phyloP scores from a whole-genome alignment of 2,113 vertebrate species.

The Mormyrus lacerda region DNA sequence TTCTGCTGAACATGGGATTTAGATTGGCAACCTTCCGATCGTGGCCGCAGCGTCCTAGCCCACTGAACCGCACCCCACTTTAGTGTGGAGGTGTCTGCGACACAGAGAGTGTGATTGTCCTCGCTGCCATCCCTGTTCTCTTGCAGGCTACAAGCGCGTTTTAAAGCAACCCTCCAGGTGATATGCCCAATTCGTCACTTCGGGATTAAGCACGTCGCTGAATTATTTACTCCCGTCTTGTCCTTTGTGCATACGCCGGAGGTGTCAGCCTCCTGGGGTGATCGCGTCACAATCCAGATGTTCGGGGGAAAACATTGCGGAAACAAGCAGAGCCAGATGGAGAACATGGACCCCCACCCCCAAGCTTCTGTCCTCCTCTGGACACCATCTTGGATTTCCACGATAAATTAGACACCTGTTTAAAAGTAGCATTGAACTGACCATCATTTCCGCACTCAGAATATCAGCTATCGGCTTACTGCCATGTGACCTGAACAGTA shows the following conservation, averaged over 20 bases:
- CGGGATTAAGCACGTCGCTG: slow-evolving; percentile 44
- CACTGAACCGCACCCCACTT: background rate
- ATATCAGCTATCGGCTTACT: background rate
- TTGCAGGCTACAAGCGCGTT: slow-evolving; percentile 33
- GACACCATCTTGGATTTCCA: background rate
- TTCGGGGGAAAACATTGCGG: background rate
- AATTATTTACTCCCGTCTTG: slow-evolving; percentile 26
- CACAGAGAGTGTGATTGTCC: background rate
- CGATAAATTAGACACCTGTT: background rate
- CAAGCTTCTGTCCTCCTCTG: background rate
- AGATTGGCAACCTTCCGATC: background rate
- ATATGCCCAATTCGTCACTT: slow-evolving; percentile 45
- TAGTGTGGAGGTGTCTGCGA: background rate
- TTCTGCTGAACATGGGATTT: background rate
- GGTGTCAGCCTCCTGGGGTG: slow-evolving; percentile 30
- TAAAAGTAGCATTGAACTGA: background rate
- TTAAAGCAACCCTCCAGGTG: slow-evolving; percentile 42
- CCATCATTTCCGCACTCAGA: background rate
- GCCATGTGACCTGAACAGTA: background rate
- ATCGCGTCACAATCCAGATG: slow-evolving; percentile 26
- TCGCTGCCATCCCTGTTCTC: background rate
- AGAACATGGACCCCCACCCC: background rate
- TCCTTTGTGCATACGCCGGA: slow-evolving; percentile 20
- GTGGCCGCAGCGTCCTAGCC: background rate
- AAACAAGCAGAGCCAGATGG: background rate